Base-by-base conservation (phyloP, 2,888 invertebrate genomes). In the Synergus gifuensis region DNA sequence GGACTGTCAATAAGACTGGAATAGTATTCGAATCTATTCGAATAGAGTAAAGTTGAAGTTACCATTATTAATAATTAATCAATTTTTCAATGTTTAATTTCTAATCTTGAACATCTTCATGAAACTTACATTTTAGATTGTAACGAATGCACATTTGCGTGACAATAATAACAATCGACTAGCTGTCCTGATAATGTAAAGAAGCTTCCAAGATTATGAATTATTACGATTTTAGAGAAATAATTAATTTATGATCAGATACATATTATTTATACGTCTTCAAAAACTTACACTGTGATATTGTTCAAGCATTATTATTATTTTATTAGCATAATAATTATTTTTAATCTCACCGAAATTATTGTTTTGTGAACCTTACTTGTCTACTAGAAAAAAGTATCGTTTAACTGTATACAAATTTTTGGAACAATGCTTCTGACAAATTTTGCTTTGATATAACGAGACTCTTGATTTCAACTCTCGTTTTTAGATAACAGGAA, bases 401-500 rank as follows among this genome's bases (percentile, higher is more conserved):
- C 78, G 62, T 76, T 49, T 18, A 67, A 73, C 16, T 78, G 42
- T 60, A 54, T 69, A 76, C 66, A 81, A 78, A 76, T 78, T 77
- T 36, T 69, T 77, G 64, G 79, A 18, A 28, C 28, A 62, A 66
- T 36, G 40, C 62, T 28, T 11, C 63, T 40, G 22, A 14, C 22
- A 62, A 62, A 62, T 63, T 63, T 63, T 63, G 14, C 42, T 66
- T 62, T 28, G 11, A 63, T 73, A 79, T 78, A 78, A 83, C 79
- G 81, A 81, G 79, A 79, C 82, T 83, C 11, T 81, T 83, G 63
- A 81, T 81, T 79, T 73, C 76, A 62, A 62, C 22, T 18, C 40
- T 66, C 66, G 42, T 42, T 42, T 40, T 66, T 18, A 18, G 36
- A 40, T 64, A 64, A 62, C 40, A 66, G 42, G n/a, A 40, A 40